These are phyloP conservation scores for Globodera rostochiensis DNA, from an alignment of 1,140 invertebrate genomes.

Conservation along the genomic window DNA sequence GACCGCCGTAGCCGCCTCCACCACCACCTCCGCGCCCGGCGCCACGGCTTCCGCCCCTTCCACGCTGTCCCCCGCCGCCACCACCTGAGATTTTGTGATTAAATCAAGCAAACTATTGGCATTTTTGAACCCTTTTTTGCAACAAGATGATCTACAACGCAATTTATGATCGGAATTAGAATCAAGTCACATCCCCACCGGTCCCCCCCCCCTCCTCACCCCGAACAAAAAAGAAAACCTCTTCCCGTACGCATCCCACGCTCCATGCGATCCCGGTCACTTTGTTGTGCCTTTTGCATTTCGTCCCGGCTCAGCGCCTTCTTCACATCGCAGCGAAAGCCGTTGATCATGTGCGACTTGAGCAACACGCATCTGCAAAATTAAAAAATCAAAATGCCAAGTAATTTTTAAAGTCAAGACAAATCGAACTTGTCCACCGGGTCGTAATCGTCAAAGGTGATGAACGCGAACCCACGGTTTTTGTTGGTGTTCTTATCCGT, in stretches of 20 bases:
- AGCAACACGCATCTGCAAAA: conserved; percentile 69
- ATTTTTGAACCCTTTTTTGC: no score
- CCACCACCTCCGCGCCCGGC: conserved; percentile 22
- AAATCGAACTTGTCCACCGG: conserved; percentile 81
- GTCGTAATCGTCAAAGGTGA: conserved; percentile 56
- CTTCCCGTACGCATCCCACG: conserved; percentile 54
- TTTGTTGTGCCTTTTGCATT: conserved; percentile 63
- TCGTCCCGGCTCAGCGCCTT: conserved; percentile 69
- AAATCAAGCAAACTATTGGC: no score
- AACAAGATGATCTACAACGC: no score
- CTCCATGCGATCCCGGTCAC: conserved; percentile 55
- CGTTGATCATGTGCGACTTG: conserved; percentile 67
- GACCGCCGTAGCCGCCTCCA: conserved; percentile 38
- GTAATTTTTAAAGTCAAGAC: conserved; percentile 53
- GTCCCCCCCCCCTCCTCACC: neutral
- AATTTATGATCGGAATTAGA: no score
- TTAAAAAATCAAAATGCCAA: neutral
- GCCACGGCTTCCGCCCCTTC: conserved; percentile 31
- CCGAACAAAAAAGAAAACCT: neutral
- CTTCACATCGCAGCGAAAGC: conserved; percentile 68
- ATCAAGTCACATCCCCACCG: neutral
- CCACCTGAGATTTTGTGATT: neutral
- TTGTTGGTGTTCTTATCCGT: conserved; percentile 78
- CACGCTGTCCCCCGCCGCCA: neutral
- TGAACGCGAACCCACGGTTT: conserved; percentile 49